phyloP scores from a whole-genome alignment of 2,797 vertebrate species.

The Tympanoctomys barrerae region DNA sequence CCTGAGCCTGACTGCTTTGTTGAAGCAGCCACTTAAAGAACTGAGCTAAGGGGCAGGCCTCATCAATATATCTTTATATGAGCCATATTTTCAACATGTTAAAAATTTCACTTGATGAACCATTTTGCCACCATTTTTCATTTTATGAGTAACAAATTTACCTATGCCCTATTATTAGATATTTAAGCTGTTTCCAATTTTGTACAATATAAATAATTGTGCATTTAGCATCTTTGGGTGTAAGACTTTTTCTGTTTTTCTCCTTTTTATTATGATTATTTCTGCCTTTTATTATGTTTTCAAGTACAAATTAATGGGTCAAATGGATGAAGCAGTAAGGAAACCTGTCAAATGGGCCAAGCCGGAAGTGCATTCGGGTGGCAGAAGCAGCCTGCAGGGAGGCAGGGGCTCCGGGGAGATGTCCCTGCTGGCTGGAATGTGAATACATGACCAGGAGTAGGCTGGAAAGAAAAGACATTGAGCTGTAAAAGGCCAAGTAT shows the following conservation, averaged over 20 bases:
- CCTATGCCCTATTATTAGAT: neutral
- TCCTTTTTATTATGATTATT: neutral
- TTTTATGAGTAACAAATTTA: neutral
- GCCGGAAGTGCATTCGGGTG: neutral
- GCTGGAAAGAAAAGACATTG: no score
- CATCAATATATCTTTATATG: neutral
- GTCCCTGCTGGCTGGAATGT: neutral
- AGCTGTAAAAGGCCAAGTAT: no score
- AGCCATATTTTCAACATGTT: neutral
- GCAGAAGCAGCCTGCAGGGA: neutral
- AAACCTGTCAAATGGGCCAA: neutral
- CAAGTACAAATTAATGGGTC: neutral
- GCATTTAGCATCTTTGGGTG: neutral
- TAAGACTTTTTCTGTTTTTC: neutral
- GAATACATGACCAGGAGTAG: neutral
- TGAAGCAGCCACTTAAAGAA: no score
- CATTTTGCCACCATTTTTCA: neutral
- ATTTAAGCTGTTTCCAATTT: neutral
- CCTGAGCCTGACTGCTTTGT: no score
- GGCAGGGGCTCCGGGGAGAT: neutral
- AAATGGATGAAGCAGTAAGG: neutral
- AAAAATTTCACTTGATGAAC: neutral
- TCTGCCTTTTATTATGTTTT: slow-evolving; percentile 29
- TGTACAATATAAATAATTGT: neutral
- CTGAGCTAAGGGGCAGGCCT: no score